Conservation (phyloP, 2,113 vertebrate species). For the Saccopteryx leptura region DNA sequence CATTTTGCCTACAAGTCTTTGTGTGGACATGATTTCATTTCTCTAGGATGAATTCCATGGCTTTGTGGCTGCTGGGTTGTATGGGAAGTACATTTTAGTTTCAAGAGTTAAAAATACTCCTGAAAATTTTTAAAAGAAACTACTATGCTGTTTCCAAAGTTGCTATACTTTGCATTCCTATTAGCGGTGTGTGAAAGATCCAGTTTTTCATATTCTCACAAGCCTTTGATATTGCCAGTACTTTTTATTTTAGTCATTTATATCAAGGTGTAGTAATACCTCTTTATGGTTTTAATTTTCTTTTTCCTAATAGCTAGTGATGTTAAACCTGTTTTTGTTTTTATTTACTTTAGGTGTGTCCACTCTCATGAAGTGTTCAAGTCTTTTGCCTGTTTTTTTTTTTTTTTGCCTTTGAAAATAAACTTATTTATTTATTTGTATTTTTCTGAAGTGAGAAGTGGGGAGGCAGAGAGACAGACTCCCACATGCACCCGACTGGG, state of each 20-base stretch:
- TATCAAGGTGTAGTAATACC: neutral
- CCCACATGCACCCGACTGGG: no score
- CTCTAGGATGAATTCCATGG: neutral
- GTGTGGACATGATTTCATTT: neutral
- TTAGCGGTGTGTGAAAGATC: neutral
- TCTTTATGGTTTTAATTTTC: neutral
- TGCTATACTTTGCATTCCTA: neutral
- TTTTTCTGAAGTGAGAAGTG: no score
- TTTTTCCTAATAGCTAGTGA: neutral
- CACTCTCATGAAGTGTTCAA: neutral
- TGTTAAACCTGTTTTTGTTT: neutral
- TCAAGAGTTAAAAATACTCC: neutral
- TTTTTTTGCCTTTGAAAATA: no score
- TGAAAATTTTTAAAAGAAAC: neutral
- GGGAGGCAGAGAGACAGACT: no score
- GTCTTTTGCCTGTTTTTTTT: neutral
- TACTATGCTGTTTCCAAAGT: neutral
- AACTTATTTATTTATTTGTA: no score
- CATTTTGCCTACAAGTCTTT: neutral
- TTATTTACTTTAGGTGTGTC: neutral
- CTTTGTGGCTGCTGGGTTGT: neutral
- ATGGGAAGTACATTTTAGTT: neutral
- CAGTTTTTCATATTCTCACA: neutral
- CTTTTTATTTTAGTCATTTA: neutral
- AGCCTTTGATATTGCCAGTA: neutral